A percentile compares a stretch with the other conserved stretches of the same genome.
phyloP scores from a whole-genome alignment of 2,113 vertebrate species.

The Crotalus horridus region DNA sequence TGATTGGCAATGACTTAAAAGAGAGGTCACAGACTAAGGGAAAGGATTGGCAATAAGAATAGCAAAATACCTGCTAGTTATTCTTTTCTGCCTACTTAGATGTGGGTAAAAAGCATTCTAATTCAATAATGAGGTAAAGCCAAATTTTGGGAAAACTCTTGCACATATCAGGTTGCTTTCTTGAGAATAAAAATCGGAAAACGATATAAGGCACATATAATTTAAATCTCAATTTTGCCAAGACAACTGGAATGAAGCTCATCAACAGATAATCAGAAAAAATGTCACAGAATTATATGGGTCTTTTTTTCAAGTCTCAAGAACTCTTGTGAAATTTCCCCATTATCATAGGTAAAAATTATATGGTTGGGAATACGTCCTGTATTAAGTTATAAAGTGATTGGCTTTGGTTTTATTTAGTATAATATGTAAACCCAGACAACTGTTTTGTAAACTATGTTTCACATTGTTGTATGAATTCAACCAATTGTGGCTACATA shows the following conservation, averaged over 20 bases:
- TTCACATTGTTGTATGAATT: background rate
- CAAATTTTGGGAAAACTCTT: background rate
- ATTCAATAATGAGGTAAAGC: background rate
- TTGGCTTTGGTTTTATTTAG: background rate
- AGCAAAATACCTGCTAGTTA: background rate
- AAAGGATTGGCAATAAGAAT: background rate
- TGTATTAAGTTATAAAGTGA: background rate
- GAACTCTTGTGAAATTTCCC: background rate
- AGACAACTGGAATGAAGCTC: background rate
- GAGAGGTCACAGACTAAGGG: background rate
- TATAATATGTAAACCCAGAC: background rate
- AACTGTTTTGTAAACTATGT: background rate
- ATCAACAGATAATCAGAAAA: background rate
- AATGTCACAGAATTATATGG: background rate
- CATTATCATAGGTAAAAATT: background rate
- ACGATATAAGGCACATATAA: background rate
- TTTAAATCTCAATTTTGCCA: background rate
- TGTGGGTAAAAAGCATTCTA: background rate
- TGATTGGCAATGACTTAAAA: background rate
- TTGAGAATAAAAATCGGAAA: background rate
- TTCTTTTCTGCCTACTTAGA: background rate
- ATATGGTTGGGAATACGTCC: background rate
- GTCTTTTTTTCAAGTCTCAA: background rate
- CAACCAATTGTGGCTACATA: background rate
- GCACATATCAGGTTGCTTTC: background rate